Percentiles rank a stretch among this genome's conserved stretches.
Evolutionary conservation across 1,140 invertebrate genomes (phyloP).

Genomic region (Megalopta genalis): DNA sequence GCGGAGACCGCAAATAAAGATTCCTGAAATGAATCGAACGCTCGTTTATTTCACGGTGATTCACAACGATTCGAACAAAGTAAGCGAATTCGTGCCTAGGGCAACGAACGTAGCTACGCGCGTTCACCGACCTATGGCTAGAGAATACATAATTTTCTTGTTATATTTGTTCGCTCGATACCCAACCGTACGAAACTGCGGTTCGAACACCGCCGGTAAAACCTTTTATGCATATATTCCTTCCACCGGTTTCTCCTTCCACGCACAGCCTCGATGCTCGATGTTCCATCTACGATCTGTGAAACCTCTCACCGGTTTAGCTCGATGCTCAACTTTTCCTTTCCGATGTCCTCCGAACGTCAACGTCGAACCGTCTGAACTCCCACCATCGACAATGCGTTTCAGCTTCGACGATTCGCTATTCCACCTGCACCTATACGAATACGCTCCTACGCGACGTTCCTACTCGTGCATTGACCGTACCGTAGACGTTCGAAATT

Average conservation of each 20-base stretch:
- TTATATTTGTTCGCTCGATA: not conserved
- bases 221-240: constrained; percentile 8
- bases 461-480: too few relatives aligned
- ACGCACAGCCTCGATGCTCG: too few relatives aligned
- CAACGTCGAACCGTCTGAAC: too few relatives aligned
- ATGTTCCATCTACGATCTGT: too few relatives aligned
- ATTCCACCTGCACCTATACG: too few relatives aligned
- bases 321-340: constrained; percentile 1
- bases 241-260: not conserved
- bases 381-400: too few relatives aligned
- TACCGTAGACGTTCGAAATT: too few relatives aligned
- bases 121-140: constrained; percentile 9
- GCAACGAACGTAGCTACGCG: not conserved
- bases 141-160: constrained; percentile 4
- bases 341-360: not conserved
- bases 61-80: too few relatives aligned
- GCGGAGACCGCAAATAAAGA: constrained; percentile 64
- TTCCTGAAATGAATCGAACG: constrained; percentile 56
- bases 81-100: not conserved
- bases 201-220: not conserved
- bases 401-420: too few relatives aligned
- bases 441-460: too few relatives aligned
- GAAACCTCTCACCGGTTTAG: not conserved
- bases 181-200: not conserved
- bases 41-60: not conserved